Conservation (phyloP, 1,140 invertebrate genomes). For the Euura saliciscinereae region DNA sequence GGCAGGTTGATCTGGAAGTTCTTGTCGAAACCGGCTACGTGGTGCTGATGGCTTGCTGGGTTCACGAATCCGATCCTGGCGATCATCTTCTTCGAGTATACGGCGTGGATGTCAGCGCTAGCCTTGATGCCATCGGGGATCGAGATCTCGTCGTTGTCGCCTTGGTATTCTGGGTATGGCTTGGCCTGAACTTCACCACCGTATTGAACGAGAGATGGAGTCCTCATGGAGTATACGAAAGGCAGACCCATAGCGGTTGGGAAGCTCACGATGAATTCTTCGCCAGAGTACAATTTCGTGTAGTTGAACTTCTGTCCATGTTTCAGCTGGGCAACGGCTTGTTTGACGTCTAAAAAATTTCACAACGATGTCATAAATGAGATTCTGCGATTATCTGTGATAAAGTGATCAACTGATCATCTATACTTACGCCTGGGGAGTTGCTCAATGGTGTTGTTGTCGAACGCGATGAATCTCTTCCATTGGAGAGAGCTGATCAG, state of each 20-base stretch:
- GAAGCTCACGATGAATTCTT: slow-evolving; percentile 65
- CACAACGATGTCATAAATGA: not conserved
- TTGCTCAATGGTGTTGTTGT: slow-evolving; percentile 61
- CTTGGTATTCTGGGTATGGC: slow-evolving; percentile 40
- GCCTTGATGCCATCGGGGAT: slow-evolving; percentile 36
- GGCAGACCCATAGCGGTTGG: slow-evolving; percentile 71
- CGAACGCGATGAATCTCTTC: slow-evolving; percentile 61
- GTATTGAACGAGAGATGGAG: slow-evolving; percentile 58
- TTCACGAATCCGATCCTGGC: slow-evolving; percentile 68
- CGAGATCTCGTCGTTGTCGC: slow-evolving; percentile 25
- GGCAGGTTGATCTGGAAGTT: slow-evolving; percentile 65
- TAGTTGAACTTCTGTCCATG: slow-evolving; percentile 60
- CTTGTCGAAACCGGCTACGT: slow-evolving; percentile 65
- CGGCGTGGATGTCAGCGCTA: slow-evolving; percentile 54
- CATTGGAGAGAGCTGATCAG: slow-evolving; percentile 51
- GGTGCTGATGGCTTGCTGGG: slow-evolving; percentile 65
- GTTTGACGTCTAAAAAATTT: slow-evolving; percentile 42
- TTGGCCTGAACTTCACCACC: slow-evolving; percentile 55
- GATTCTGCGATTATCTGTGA: not conserved
- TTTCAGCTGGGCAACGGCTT: slow-evolving; percentile 43
- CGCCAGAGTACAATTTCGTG: slow-evolving; percentile 60
- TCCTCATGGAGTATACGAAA: slow-evolving; percentile 65
- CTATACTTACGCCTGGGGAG: slow-evolving; percentile 50
- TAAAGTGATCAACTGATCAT: not conserved
- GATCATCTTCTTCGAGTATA: slow-evolving; percentile 60